A percentile compares a stretch with the other conserved stretches of the same genome.
phyloP scores from a whole-genome alignment of 2,797 vertebrate genomes.

The Peromyscus nudipes region DNA sequence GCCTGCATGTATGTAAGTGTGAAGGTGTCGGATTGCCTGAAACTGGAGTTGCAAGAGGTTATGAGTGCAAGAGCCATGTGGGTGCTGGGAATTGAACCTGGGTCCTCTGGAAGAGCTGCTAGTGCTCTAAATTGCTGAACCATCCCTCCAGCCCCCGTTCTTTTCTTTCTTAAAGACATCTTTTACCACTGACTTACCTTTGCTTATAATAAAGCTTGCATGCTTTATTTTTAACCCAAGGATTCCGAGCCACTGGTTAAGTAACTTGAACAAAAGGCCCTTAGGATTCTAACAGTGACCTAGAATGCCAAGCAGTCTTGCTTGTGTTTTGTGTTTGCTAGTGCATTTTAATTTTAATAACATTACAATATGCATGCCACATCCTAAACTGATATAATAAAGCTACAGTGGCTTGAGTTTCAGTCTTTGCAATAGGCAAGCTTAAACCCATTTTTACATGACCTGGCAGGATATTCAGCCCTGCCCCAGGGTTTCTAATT shows the following conservation, averaged over 20 bases:
- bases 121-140: too few relatives aligned
- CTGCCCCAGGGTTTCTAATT: not conserved
- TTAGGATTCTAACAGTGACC: not conserved
- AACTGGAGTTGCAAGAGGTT: too few relatives aligned
- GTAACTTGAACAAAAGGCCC: not conserved
- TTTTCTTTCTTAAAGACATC: not conserved
- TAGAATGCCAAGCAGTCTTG: not conserved
- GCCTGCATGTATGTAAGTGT: too few relatives aligned
- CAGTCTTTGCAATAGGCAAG: conserved; percentile 89
- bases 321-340: not conserved
- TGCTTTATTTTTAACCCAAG: not conserved
- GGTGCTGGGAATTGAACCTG: too few relatives aligned
- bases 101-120: too few relatives aligned
- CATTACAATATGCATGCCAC: conserved; percentile 95
- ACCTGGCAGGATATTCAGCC: not conserved
- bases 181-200: not conserved
- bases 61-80: too few relatives aligned
- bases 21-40: too few relatives aligned
- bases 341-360: conserved; percentile 96
- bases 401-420: conserved; percentile 93
- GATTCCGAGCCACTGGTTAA: not conserved
- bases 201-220: conserved; percentile 29
- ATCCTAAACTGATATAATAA: conserved; percentile 96
- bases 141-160: not conserved
- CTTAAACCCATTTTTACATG: conserved; percentile 88